Conservation (phyloP, 2,113 vertebrate species). For the Xiphias gladius region DNA sequence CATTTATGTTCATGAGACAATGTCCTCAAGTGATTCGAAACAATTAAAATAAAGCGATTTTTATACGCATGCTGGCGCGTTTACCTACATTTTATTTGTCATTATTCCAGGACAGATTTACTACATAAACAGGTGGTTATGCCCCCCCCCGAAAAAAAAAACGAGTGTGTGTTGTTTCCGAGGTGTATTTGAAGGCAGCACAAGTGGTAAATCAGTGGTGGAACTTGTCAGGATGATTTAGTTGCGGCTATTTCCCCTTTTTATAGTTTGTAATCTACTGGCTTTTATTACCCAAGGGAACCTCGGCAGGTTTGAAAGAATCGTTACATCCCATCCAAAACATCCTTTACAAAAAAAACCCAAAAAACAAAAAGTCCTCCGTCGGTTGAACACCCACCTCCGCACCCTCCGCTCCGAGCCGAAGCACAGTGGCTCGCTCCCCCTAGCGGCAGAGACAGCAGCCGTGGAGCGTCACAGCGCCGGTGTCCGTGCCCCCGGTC, state of each 20-base stretch:
- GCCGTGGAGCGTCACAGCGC: conserved; percentile 53
- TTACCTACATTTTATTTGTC: no score
- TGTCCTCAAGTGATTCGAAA: no score
- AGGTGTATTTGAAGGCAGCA: conserved; percentile 49
- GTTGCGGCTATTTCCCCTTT: not conserved
- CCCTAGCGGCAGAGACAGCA: conserved; percentile 68
- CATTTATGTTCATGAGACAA: not conserved
- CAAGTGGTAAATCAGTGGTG: not conserved
- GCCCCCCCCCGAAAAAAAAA: no score
- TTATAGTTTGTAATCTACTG: not conserved
- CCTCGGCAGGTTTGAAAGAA: not conserved
- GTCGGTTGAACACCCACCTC: not conserved
- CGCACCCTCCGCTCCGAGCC: not conserved
- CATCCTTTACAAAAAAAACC: not conserved
- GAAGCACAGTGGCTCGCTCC: conserved; percentile 57
- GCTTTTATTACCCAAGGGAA: not conserved
- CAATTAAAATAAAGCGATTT: no score
- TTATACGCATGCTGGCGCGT: no score
- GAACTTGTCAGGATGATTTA: not conserved
- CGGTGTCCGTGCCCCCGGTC: conserved; percentile 51
- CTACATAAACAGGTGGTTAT: not conserved
- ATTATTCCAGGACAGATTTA: no score
- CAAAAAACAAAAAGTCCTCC: no score
- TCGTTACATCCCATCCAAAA: not conserved
- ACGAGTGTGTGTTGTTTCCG: conserved; percentile 21